phyloP scores from a whole-genome alignment of 2,888 invertebrate genomes.

The Hyposoter didymator region DNA sequence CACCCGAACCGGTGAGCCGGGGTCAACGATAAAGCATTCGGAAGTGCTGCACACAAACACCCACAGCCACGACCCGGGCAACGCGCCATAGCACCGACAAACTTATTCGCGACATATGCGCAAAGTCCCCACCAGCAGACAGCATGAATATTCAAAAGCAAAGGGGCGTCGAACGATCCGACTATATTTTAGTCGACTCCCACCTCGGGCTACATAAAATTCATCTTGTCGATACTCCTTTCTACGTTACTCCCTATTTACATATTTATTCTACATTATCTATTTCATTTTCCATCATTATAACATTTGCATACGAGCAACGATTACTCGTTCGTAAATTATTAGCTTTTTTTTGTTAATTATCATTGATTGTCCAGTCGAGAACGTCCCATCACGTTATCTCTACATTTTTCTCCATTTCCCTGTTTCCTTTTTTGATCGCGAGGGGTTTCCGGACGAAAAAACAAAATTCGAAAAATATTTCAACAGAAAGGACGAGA shows the following conservation, averaged over 20 bases:
- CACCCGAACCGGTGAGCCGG: neutral
- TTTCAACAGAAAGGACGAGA: neutral
- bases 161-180: conserved; percentile 75
- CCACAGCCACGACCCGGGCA: conserved; percentile 51
- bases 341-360: no score
- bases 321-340: no score
- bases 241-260: conserved; percentile 14
- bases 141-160: conserved; percentile 80
- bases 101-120: conserved; percentile 80
- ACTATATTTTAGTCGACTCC: conserved; percentile 76
- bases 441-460: neutral
- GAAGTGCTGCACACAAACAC: conserved; percentile 56
- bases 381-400: no score
- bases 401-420: no score
- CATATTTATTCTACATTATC: conserved; percentile 1
- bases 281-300: neutral
- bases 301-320: no score
- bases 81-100: conserved; percentile 67
- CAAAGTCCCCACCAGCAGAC: conserved; percentile 50
- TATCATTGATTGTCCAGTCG: no score
- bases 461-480: neutral
- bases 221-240: conserved; percentile 72
- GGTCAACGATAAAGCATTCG: conserved; percentile 61
- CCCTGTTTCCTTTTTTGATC: neutral
- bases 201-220: conserved; percentile 74